Conservation (phyloP, 2,113 vertebrate species). For the Limanda limanda region DNA sequence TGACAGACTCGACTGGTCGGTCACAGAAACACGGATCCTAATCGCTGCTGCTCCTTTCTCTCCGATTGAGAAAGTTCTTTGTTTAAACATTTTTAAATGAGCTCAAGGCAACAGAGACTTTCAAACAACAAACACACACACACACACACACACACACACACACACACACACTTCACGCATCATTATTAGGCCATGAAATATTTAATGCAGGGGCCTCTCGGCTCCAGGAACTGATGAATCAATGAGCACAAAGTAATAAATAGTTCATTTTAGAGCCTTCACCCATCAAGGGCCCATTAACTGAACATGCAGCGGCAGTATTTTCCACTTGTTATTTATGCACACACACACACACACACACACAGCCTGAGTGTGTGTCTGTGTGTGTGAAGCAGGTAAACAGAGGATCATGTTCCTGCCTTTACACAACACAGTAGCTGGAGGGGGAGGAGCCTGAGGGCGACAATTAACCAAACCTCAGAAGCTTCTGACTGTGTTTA, state of each 20-base stretch:
- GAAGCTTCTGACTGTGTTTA: slow-evolving; percentile 26
- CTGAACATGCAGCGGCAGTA: slow-evolving; percentile 9
- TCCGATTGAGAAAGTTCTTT: background rate
- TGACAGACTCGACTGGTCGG: background rate
- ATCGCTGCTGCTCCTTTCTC: background rate
- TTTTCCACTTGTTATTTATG: slow-evolving; percentile 17
- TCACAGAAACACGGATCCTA: background rate
- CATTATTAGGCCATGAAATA: slow-evolving; percentile 43
- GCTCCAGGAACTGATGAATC: slow-evolving; percentile 49
- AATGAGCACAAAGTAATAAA: slow-evolving; percentile 44
- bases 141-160: no score
- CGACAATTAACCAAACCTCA: slow-evolving; percentile 15
- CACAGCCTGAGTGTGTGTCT: background rate
- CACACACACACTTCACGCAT: slow-evolving; percentile 27
- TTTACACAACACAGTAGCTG: no score
- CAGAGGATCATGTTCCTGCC: slow-evolving; percentile 2
- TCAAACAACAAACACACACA: background rate
- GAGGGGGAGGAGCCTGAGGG: background rate
- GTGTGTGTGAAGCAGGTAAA: background rate
- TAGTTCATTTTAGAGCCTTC: slow-evolving; percentile 45
- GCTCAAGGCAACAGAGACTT: slow-evolving; percentile 8
- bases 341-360: slow-evolving; percentile 20
- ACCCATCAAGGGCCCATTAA: slow-evolving; percentile 26
- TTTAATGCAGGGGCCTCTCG: slow-evolving; percentile 40
- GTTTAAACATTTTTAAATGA: slow-evolving; percentile 12